Conservation (phyloP, 2,888 invertebrate species). For the Syrista parreyssii region DNA sequence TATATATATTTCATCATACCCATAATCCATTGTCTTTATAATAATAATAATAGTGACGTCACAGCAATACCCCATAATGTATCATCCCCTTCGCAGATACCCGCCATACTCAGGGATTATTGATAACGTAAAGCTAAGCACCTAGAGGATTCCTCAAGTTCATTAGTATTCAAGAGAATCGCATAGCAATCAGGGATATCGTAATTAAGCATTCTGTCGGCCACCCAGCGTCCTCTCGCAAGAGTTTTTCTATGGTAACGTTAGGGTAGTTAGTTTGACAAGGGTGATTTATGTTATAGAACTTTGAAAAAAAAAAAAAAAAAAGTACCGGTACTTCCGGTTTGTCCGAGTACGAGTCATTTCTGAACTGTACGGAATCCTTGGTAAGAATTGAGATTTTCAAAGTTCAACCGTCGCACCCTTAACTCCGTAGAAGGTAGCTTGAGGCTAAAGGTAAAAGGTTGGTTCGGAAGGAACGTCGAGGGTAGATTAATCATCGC, state of each 20-base stretch:
- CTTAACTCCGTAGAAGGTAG: neutral
- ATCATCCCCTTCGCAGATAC: neutral
- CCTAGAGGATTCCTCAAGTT: neutral
- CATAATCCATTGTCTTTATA: neutral
- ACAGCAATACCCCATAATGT: neutral
- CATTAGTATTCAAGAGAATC: neutral
- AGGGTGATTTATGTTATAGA: neutral
- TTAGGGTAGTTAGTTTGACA: neutral
- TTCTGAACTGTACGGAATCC: no score
- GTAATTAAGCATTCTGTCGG: neutral
- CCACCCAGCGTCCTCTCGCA: neutral
- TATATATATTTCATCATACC: no score
- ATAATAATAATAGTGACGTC: no score
- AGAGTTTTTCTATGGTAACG: neutral
- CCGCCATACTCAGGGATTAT: neutral
- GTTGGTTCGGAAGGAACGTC: neutral
- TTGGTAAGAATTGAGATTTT: neutral
- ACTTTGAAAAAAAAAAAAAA: neutral
- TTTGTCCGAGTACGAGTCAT: neutral
- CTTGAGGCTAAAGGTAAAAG: neutral
- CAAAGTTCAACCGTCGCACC: neutral
- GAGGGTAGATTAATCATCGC: slow-evolving; percentile 49
- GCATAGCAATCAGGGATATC: neutral
- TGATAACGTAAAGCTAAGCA: neutral
- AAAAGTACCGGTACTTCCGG: neutral